phyloP scores from a whole-genome alignment of 2,888 invertebrate genomes.

The Apotomis capreana region DNA sequence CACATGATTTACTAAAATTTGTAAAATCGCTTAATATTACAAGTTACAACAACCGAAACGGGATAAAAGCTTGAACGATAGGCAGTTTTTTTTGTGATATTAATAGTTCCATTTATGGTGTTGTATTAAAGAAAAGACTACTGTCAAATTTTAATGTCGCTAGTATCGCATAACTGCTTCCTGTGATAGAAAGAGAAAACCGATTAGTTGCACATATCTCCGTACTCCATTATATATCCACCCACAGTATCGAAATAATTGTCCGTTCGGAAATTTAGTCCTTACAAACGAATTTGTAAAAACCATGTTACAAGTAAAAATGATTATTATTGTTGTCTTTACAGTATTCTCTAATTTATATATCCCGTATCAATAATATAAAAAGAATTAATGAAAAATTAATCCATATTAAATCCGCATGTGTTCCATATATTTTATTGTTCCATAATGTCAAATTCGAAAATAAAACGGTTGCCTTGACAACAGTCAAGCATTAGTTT shows the following conservation, averaged over 20 bases:
- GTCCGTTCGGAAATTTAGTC: constrained; percentile 11
- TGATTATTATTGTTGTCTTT: no score
- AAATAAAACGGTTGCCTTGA: constrained; percentile 20
- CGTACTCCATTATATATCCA: not conserved
- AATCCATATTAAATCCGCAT: no score
- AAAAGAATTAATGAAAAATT: no score
- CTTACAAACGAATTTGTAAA: no score
- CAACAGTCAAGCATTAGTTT: not conserved
- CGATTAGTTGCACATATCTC: not conserved
- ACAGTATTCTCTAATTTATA: no score
- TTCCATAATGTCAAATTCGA: constrained; percentile 6
- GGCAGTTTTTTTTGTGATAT: not conserved
- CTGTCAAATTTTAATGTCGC: constrained; percentile 6
- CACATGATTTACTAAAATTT: constrained; percentile 21
- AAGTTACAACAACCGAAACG: constrained; percentile 13
- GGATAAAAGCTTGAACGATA: constrained; percentile 4
- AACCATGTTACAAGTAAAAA: no score
- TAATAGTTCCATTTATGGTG: not conserved
- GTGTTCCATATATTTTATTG: no score
- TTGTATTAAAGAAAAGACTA: not conserved
- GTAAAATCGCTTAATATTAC: not conserved
- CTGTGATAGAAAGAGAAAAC: constrained; percentile 6
- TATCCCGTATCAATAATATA: no score
- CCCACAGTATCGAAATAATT: not conserved
- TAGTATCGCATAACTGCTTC: constrained; percentile 2